A percentile compares a stretch with the other conserved stretches of the same genome.
Conservation (phyloP, 2,113 vertebrate species). For the Alaudala cheleensis region DNA sequence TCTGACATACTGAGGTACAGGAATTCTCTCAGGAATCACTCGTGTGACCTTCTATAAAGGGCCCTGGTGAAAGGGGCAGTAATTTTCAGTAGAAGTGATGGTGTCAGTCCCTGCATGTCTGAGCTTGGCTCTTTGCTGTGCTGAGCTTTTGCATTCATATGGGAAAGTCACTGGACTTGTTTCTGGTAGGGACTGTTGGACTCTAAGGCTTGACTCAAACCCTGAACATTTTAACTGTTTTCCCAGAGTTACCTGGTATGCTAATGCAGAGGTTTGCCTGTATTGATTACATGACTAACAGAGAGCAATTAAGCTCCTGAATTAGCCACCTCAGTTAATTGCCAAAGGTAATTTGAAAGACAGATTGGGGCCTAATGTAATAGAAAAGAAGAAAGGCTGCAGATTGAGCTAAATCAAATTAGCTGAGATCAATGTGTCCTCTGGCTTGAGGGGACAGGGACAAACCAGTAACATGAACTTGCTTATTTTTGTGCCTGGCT, state of each 20-base stretch:
- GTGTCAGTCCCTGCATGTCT: background rate
- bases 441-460: slow-evolving; percentile 20
- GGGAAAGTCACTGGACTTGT: background rate
- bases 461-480: background rate
- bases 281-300: background rate
- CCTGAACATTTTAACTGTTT: background rate
- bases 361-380: background rate
- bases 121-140: background rate
- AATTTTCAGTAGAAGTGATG: background rate
- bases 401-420: background rate
- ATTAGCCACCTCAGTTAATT: slow-evolving; percentile 42
- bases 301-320: background rate
- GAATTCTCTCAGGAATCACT: background rate
- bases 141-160: background rate
- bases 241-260: background rate
- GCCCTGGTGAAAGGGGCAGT: background rate
- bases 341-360: slow-evolving; percentile 24
- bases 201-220: background rate
- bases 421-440: background rate
- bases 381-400: background rate
- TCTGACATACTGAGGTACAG: background rate
- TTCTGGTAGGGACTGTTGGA: background rate
- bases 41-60: background rate
- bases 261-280: background rate
- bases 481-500: slow-evolving; percentile 40